A percentile compares a stretch with the other conserved stretches of the same genome.
phyloP scores from a whole-genome alignment of 2,113 vertebrate species.

The Zapornia atra region DNA sequence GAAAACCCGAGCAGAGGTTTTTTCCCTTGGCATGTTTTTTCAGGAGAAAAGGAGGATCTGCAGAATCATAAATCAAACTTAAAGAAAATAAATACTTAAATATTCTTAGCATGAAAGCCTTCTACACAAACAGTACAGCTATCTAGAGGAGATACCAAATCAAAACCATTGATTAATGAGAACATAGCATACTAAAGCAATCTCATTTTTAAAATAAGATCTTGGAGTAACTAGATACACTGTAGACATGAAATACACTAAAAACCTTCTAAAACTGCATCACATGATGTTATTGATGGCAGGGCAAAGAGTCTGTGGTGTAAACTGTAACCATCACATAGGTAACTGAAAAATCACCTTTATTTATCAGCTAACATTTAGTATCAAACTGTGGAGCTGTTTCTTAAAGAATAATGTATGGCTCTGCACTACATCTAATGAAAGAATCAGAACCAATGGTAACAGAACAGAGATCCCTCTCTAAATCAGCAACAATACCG shows the following conservation, averaged over 20 bases:
- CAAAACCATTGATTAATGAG: background rate
- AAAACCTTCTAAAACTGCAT: background rate
- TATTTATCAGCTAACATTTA: background rate
- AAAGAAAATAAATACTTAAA: background rate
- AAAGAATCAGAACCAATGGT: background rate
- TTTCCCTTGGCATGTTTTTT: background rate
- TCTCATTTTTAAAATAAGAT: background rate
- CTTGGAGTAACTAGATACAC: background rate
- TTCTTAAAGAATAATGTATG: background rate
- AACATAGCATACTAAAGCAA: background rate
- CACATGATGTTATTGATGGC: background rate
- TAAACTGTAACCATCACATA: background rate
- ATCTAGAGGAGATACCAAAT: background rate
- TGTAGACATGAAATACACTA: background rate
- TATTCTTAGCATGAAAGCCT: background rate
- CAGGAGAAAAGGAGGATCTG: background rate
- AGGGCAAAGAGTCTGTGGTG: background rate
- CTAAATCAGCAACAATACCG: background rate
- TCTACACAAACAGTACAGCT: background rate
- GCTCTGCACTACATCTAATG: background rate
- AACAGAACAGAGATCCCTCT: background rate
- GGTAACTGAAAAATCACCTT: background rate
- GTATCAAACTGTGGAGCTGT: background rate
- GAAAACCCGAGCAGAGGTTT: background rate
- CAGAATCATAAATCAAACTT: background rate